Base-by-base conservation (phyloP, 2,888 invertebrate genomes). In the Tortrix viridana region DNA sequence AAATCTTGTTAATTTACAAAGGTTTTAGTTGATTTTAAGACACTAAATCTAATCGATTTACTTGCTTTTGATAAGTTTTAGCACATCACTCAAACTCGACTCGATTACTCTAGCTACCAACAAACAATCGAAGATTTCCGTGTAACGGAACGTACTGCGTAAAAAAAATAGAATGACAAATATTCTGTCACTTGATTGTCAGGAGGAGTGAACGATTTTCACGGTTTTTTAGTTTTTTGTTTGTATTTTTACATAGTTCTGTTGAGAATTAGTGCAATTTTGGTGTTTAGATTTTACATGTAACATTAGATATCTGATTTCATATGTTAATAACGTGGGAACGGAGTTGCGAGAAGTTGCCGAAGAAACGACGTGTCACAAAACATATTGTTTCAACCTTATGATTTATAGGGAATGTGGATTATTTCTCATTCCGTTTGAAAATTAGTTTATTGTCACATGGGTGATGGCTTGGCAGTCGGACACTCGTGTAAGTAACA, bases 401-500 rank as follows among this genome's bases (percentile, higher is more conserved):
- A 85, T 82, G 80, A 85, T 82, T 75, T 79, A 73, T 75, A 82
- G 85, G 87, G 86, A 88, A 89, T 86, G 82, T 84, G 85, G 84
- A 88, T 85, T 84, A 85, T 85, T 83, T 84, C 77, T 77, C 74
- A 82, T 85, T 88, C 74, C 75, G 80, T 83, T 83, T 79, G 79
- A 77, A 81, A 86, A 86, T 81, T 86, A 87, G 90, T 89, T 80
- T 79, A 84, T 81, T 82, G 86, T 86, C 90, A 86, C 88, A 91
- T 92, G 91, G 91, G 91, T 91, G 86, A 92, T 92, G 92, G 92
- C 92, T 91, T 92, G 92, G 92, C 92, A 91, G 85, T 86, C 88
- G 86, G 92, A 91, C 85, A 88, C 89, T 81, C 91, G 89, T 88
- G 92, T 92, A 85, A 88, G 92, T 86, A 69, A 55, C 66, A 20